Evolutionary conservation across 2,797 vertebrate species (phyloP).

Genomic region (Microctenopoma steveboyesi): DNA sequence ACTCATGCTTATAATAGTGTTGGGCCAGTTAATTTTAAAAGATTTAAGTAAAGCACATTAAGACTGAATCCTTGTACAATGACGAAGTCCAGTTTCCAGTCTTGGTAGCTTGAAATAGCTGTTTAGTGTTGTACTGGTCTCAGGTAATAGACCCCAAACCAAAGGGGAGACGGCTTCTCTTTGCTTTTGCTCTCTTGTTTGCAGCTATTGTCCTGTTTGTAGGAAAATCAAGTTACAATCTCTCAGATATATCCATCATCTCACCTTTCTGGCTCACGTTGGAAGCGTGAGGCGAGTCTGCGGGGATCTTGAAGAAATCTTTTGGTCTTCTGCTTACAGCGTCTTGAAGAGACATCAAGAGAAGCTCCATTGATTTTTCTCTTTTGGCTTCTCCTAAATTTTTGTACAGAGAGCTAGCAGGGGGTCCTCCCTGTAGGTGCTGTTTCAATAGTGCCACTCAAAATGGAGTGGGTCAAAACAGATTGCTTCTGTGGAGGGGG

Average conservation of each 20-base stretch:
- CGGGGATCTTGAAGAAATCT: constrained; percentile 76
- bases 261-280: constrained; percentile 68
- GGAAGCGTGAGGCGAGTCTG: constrained; percentile 74
- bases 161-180: constrained; percentile 77
- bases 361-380: constrained; percentile 82
- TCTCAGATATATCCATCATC: constrained; percentile 82
- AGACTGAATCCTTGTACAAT: background rate
- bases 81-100: constrained; percentile 35
- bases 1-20: background rate
- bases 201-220: constrained; percentile 83
- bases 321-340: constrained; percentile 80
- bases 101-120: constrained; percentile 56
- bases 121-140: constrained; percentile 68
- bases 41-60: constrained; percentile 5
- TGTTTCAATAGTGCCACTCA: constrained; percentile 77
- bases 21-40: background rate
- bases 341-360: constrained; percentile 84
- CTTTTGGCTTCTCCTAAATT: constrained; percentile 76
- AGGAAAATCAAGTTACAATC: constrained; percentile 77
- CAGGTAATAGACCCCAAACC: constrained; percentile 74
- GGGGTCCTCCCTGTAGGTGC: constrained; percentile 82
- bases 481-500: constrained; percentile 68
- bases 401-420: constrained; percentile 78
- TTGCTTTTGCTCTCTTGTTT: constrained; percentile 76
- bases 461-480: constrained; percentile 78